These are phyloP conservation scores for Corythucha ciliata DNA, from an alignment of 2,888 invertebrate species.

Conservation along the genomic window DNA sequence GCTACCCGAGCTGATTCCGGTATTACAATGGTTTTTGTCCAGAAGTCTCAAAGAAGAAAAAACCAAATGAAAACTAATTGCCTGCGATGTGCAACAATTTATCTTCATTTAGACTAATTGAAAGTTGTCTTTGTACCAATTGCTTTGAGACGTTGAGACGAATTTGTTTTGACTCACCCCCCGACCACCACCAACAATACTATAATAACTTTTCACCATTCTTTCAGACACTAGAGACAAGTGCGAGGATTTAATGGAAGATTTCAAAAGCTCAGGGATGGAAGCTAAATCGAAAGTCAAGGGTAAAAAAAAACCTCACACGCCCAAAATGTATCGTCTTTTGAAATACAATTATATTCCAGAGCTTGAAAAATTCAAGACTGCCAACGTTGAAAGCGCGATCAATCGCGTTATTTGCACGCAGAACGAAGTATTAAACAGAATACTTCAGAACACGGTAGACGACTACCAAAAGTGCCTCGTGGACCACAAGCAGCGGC, in stretches of 20 bases:
- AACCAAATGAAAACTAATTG: no score
- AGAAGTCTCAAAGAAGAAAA: no score
- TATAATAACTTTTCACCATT: background rate
- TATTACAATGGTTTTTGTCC: constrained; percentile 9
- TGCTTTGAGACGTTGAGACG: no score
- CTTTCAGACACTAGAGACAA: constrained; percentile 12
- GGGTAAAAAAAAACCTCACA: constrained; percentile 15
- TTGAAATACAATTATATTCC: constrained; percentile 4
- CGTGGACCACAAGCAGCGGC: constrained; percentile 28
- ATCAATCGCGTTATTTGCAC: constrained; percentile 28
- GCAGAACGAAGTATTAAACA: constrained; percentile 28
- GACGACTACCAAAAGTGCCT: constrained; percentile 29
- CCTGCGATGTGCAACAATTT: no score
- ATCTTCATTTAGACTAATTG: no score
- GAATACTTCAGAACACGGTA: constrained; percentile 28
- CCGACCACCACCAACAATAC: no score
- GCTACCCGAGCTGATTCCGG: constrained; percentile 30
- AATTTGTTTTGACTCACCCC: no score
- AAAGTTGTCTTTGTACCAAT: no score
- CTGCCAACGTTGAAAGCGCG: constrained; percentile 22
- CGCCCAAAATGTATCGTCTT: background rate
- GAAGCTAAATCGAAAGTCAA: constrained; percentile 14
- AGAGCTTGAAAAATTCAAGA: constrained; percentile 28
- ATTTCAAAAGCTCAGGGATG: constrained; percentile 9
- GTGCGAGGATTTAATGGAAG: constrained; percentile 14